These are phyloP conservation scores for Phrynocephalus versicolor DNA, from an alignment of 2,113 vertebrate species.

Conservation along the genomic window DNA sequence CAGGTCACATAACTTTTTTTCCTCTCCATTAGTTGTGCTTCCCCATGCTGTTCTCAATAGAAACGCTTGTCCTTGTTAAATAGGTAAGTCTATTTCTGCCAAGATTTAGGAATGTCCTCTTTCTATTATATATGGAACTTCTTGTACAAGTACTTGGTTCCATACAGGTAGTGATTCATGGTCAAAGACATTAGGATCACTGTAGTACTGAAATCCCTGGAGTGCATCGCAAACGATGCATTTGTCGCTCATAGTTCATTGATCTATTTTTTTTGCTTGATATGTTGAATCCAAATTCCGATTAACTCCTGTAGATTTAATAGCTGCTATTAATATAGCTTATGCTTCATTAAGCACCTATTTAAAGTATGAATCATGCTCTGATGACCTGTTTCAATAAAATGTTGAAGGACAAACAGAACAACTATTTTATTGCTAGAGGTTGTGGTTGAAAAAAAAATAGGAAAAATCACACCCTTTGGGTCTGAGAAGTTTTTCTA, in stretches of 20 bases:
- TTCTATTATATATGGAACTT: not conserved
- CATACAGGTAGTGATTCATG: slow-evolving; percentile 47
- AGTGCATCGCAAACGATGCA: slow-evolving; percentile 35
- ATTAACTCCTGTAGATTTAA: slow-evolving; percentile 67
- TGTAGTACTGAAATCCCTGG: slow-evolving; percentile 60
- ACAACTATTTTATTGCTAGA: slow-evolving; percentile 66
- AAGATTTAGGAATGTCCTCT: not conserved
- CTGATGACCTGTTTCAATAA: slow-evolving; percentile 64
- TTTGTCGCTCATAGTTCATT: slow-evolving; percentile 12
- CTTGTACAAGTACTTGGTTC: slow-evolving; percentile 25
- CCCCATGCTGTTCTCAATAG: not conserved
- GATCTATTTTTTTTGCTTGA: slow-evolving; percentile 38
- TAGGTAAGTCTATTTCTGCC: not conserved
- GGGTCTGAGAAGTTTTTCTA: slow-evolving; percentile 7
- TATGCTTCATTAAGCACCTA: slow-evolving; percentile 76
- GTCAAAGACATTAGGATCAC: slow-evolving; percentile 13
- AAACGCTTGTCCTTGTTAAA: not conserved
- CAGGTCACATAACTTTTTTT: not conserved
- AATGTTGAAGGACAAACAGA: slow-evolving; percentile 74
- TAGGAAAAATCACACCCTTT: slow-evolving; percentile 26
- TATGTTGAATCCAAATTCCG: slow-evolving; percentile 59
- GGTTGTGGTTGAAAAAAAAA: slow-evolving; percentile 53
- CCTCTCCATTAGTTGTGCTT: not conserved
- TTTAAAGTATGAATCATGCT: slow-evolving; percentile 60
- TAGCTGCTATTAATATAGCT: slow-evolving; percentile 75